A percentile compares a stretch with the other conserved stretches of the same genome.
phyloP scores from a whole-genome alignment of 2,888 invertebrate genomes.

The Ectobius pallidus region DNA sequence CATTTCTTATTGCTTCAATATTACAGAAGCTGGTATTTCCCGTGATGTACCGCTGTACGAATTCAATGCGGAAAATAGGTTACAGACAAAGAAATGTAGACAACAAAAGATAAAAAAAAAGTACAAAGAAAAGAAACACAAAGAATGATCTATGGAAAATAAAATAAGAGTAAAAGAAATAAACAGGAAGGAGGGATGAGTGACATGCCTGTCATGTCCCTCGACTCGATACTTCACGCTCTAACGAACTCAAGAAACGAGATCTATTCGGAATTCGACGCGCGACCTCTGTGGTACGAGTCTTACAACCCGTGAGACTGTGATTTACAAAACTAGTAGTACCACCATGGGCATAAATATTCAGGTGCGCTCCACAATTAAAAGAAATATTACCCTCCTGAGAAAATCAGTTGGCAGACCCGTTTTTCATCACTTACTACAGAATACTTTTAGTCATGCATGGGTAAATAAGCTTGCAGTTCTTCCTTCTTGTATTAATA shows the following conservation, averaged over 20 bases:
- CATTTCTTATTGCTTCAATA: too few species aligned
- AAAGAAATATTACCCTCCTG: not conserved
- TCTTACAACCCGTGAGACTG: not conserved
- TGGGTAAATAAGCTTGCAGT: not conserved
- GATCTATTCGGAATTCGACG: not conserved
- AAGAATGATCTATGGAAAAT: too few species aligned
- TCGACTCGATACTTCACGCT: not conserved
- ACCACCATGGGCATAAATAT: not conserved
- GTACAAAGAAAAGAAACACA: too few species aligned
- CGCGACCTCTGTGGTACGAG: not conserved
- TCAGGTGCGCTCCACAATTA: not conserved
- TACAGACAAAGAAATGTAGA: too few species aligned
- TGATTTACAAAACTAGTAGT: not conserved
- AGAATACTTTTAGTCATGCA: slow-evolving; percentile 7
- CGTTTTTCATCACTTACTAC: not conserved
- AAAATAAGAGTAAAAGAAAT: too few species aligned
- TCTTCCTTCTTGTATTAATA: not conserved
- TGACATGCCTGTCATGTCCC: too few species aligned
- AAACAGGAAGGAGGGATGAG: too few species aligned
- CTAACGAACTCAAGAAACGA: not conserved
- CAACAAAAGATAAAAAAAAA: too few species aligned
- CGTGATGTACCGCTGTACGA: too few species aligned
- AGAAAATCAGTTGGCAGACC: not conserved
- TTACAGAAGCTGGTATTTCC: too few species aligned
- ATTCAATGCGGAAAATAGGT: too few species aligned